These are phyloP conservation scores for Luscinia luscinia DNA, from an alignment of 2,797 vertebrate species.

Conservation along the genomic window DNA sequence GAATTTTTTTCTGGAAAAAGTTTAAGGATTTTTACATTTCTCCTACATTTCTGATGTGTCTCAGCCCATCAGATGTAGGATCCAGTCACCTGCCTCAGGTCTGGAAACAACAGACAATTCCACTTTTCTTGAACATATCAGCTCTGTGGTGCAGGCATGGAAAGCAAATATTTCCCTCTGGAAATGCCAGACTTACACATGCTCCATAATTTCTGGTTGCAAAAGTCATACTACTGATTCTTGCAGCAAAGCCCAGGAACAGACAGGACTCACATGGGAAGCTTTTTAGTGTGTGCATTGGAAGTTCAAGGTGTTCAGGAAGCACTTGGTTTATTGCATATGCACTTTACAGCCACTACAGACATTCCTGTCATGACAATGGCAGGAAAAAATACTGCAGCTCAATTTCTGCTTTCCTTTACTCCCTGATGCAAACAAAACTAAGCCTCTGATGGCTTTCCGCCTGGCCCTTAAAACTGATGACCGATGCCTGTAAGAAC, in stretches of 20 bases:
- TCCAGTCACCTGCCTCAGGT: not conserved
- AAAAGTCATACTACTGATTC: not conserved
- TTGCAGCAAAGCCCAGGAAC: not conserved
- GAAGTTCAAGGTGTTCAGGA: not conserved
- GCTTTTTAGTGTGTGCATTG: not conserved
- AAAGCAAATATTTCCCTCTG: not conserved
- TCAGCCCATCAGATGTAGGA: not conserved
- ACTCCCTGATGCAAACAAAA: not conserved
- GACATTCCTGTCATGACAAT: not conserved
- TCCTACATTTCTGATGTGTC: not conserved
- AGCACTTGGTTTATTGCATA: not conserved
- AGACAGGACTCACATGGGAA: not conserved
- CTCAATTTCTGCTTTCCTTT: not conserved
- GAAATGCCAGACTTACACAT: not conserved
- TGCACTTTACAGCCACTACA: not conserved
- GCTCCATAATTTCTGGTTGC: not conserved
- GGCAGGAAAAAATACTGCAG: not conserved
- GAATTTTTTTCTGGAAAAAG: not conserved
- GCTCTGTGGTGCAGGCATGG: not conserved
- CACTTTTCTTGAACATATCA: not conserved
- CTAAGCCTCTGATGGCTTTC: not conserved
- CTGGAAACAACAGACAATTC: not conserved
- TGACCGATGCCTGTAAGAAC: not conserved
- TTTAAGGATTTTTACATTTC: not conserved
- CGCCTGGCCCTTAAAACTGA: not conserved